phyloP scores from a whole-genome alignment of 1,140 invertebrate species.

The Druon quercuslanigerum region DNA sequence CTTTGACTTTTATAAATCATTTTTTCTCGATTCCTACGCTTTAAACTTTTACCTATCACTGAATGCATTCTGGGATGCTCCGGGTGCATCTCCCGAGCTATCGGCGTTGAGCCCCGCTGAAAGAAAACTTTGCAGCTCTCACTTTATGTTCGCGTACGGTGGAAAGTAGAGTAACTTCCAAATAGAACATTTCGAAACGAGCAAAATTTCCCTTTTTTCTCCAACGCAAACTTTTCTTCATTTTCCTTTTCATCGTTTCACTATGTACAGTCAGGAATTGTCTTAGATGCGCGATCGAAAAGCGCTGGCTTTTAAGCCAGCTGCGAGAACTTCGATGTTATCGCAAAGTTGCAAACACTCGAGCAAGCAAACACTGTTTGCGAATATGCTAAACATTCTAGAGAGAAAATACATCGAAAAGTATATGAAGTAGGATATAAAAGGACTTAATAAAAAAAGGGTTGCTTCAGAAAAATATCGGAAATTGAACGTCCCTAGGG shows the following conservation, averaged over 20 bases:
- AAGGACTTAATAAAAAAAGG: too few species aligned
- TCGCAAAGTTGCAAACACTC: slow-evolving; percentile 33
- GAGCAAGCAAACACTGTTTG: slow-evolving; percentile 25
- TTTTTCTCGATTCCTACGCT: neutral
- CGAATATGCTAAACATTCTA: slow-evolving; percentile 36
- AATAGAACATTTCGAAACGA: slow-evolving; percentile 25
- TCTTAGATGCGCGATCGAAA: slow-evolving; percentile 40
- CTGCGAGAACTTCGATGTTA: slow-evolving; percentile 50
- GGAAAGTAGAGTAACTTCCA: slow-evolving; percentile 19
- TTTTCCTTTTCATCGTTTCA: neutral
- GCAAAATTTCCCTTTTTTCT: slow-evolving; percentile 25
- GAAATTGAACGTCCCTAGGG: too few species aligned
- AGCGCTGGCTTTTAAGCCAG: slow-evolving; percentile 47
- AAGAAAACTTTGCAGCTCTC: slow-evolving; percentile 23
- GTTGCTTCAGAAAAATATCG: too few species aligned
- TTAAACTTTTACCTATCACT: slow-evolving; percentile 16
- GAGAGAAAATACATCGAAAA: slow-evolving; percentile 49
- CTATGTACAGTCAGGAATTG: slow-evolving; percentile 9
- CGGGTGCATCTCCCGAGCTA: slow-evolving; percentile 7
- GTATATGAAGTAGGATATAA: too few species aligned
- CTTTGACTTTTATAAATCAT: neutral
- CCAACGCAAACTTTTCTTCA: neutral
- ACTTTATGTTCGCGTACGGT: slow-evolving; percentile 13
- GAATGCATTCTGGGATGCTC: slow-evolving; percentile 22
- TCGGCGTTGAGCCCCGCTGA: slow-evolving; percentile 8